These are phyloP conservation scores for Mastomys coucha DNA, from an alignment of 2,113 vertebrate species.

Conservation along the genomic window DNA sequence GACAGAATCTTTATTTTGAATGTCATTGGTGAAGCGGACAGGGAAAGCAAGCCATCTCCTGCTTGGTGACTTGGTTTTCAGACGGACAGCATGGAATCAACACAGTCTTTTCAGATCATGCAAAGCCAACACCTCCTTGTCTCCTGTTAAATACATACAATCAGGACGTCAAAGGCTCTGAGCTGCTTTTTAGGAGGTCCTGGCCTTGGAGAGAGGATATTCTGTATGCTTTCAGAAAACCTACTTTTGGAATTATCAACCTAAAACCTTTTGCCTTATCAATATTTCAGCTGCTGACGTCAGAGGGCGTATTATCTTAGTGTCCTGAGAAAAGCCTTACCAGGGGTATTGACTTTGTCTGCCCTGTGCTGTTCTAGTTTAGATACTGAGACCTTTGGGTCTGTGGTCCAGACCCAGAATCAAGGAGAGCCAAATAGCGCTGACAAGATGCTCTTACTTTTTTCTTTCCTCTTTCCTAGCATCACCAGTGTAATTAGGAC, in stretches of 20 bases:
- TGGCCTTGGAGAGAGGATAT: not conserved
- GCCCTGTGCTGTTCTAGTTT: not conserved
- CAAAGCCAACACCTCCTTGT: not conserved
- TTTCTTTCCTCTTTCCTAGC: not conserved
- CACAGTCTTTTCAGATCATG: not conserved
- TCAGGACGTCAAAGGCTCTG: not conserved
- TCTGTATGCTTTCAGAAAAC: not conserved
- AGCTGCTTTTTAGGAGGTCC: not conserved
- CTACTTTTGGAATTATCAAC: not conserved
- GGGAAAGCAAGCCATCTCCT: not conserved
- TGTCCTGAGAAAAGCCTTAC: slow-evolving; percentile 16
- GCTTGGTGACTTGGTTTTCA: not conserved
- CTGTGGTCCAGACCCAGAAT: not conserved
- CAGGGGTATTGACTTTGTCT: not conserved
- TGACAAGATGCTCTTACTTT: not conserved
- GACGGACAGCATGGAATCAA: not conserved
- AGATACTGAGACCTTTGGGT: not conserved
- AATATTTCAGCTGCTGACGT: slow-evolving; percentile 9
- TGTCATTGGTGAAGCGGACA: not conserved
- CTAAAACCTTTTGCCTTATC: not conserved
- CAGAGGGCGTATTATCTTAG: not conserved
- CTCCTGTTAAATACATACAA: not conserved
- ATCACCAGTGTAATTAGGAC: not conserved
- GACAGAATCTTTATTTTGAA: slow-evolving; percentile 12
- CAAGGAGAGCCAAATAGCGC: not conserved